Evolutionary conservation across 2,113 vertebrate genomes (phyloP).

Genomic region (Epinephelus cyanopodus): DNA sequence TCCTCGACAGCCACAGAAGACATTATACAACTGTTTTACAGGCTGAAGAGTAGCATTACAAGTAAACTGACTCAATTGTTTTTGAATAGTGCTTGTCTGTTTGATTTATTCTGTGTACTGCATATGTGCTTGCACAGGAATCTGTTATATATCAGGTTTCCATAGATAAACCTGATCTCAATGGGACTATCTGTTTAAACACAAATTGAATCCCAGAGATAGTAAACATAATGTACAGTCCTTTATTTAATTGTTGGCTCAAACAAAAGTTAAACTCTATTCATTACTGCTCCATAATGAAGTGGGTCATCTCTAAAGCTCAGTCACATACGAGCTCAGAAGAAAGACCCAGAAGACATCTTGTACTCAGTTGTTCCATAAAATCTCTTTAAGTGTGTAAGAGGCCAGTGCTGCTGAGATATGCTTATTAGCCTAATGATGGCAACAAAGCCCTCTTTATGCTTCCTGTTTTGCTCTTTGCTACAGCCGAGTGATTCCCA

Average conservation of each 20-base stretch:
- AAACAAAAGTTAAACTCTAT: conserved; percentile 8
- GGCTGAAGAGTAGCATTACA: not conserved
- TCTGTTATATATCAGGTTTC: not conserved
- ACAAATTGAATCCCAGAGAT: not conserved
- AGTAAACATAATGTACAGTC: not conserved
- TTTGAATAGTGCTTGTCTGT: not conserved
- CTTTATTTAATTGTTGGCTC: not conserved
- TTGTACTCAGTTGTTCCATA: conserved; percentile 11
- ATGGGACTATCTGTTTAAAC: too few relatives aligned
- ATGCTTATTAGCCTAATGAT: conserved; percentile 20
- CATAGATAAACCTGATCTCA: not conserved
- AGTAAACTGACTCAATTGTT: not conserved
- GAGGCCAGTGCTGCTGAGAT: conserved; percentile 9
- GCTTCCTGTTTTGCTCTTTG: conserved; percentile 2
- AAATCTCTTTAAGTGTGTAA: conserved; percentile 23
- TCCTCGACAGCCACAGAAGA: not conserved
- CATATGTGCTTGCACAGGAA: not conserved
- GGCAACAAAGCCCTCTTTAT: conserved; percentile 23
- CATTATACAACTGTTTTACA: not conserved
- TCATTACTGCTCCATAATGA: conserved; percentile 13
- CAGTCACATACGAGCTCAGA: too few relatives aligned
- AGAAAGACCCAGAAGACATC: conserved; percentile 7
- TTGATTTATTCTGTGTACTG: not conserved
- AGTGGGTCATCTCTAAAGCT: conserved; percentile 1
- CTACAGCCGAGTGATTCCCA: not conserved